phyloP scores from a whole-genome alignment of 2,113 vertebrate species.

The Gila orcuttii region DNA sequence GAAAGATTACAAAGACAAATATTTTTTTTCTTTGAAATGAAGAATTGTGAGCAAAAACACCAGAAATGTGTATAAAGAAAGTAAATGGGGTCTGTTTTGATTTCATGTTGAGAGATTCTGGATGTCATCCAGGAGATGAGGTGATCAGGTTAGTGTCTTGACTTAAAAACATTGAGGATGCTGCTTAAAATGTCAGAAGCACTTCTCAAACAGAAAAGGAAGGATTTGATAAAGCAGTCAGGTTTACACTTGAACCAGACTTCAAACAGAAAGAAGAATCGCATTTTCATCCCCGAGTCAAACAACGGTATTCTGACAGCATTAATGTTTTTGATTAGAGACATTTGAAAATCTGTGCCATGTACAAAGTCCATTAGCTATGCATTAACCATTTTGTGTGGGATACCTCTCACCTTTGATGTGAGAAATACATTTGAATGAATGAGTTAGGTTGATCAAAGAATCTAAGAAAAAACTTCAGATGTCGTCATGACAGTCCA shows the following conservation, averaged over 20 bases:
- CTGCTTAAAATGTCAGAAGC: constrained; percentile 6
- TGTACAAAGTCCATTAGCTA: background rate
- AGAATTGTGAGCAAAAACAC: background rate
- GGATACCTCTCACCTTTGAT: constrained; percentile 1
- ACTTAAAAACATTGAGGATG: constrained; percentile 2
- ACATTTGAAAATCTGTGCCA: background rate
- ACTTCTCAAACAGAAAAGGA: constrained; percentile 24
- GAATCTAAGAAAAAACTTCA: constrained; percentile 54
- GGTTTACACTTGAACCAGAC: constrained; percentile 37
- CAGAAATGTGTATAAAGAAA: background rate
- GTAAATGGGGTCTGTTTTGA: background rate
- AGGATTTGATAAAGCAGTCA: constrained; percentile 35
- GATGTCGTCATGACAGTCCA: constrained; percentile 55
- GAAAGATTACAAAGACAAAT: background rate
- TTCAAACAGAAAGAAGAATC: constrained; percentile 38
- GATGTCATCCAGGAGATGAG: constrained; percentile 14
- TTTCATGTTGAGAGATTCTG: background rate
- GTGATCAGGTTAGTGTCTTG: constrained; percentile 1
- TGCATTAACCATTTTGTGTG: constrained; percentile 19
- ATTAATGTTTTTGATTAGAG: constrained; percentile 12
- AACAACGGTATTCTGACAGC: constrained; percentile 1
- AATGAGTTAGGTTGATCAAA: background rate
- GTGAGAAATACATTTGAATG: background rate
- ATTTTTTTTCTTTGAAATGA: background rate
- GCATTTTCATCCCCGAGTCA: background rate